These are phyloP conservation scores for Anadara kagoshimensis DNA, from an alignment of 1,140 invertebrate genomes.

Conservation along the genomic window DNA sequence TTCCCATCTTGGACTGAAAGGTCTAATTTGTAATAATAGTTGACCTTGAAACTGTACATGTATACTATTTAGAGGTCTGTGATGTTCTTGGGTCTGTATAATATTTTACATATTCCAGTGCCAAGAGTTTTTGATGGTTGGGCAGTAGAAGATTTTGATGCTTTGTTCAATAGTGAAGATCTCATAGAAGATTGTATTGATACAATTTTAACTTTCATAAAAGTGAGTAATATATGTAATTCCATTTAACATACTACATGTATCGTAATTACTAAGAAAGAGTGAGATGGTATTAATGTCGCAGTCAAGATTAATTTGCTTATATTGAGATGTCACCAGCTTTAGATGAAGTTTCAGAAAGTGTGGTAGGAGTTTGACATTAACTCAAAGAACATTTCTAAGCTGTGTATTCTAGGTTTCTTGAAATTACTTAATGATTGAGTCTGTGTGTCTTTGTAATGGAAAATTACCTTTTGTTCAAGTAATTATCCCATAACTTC, in stretches of 20 bases:
- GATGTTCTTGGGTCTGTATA: too few relatives aligned
- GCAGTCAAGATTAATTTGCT: too few relatives aligned
- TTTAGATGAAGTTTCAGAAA: too few relatives aligned
- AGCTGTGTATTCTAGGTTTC: neutral
- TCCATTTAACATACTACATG: neutral
- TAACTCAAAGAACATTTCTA: neutral
- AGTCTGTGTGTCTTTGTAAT: too few relatives aligned
- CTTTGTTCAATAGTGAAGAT: slow-evolving; percentile 78
- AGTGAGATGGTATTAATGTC: too few relatives aligned
- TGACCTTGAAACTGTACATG: too few relatives aligned
- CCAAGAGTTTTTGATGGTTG: slow-evolving; percentile 92
- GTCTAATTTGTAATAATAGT: too few relatives aligned
- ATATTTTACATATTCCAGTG: slow-evolving; percentile 77
- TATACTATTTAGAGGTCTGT: too few relatives aligned
- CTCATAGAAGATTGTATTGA: slow-evolving; percentile 72
- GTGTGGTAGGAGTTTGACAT: neutral
- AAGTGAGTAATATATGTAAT: slow-evolving; percentile 43
- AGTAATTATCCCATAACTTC: too few relatives aligned
- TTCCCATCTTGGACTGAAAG: too few relatives aligned
- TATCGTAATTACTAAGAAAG: neutral
- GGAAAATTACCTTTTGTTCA: too few relatives aligned
- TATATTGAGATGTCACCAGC: too few relatives aligned
- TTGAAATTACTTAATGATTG: neutral
- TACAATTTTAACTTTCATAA: slow-evolving; percentile 57
- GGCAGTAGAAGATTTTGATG: slow-evolving; percentile 80